phyloP scores from a whole-genome alignment of 2,888 invertebrate species.

The Lasioglossum leucozonium region DNA sequence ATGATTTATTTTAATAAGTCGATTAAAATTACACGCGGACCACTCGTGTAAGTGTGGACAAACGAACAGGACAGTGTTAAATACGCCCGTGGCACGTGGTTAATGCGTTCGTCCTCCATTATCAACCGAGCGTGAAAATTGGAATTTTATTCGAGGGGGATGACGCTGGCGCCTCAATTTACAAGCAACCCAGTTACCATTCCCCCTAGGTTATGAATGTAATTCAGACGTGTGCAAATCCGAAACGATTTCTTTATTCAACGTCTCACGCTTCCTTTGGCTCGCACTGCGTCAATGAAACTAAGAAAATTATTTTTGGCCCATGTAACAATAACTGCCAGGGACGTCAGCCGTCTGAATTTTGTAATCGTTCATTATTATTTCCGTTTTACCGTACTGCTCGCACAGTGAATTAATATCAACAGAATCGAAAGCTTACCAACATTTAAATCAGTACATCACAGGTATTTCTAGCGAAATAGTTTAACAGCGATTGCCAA shows the following conservation, averaged over 20 bases:
- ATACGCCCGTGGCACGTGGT: conserved; percentile 9
- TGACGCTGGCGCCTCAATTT: conserved; percentile 26
- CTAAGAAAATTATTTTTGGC: neutral
- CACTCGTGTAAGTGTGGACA: neutral
- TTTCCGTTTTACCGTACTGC: neutral
- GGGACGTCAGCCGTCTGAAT: neutral
- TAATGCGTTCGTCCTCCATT: conserved; percentile 27
- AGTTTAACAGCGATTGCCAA: too few species aligned
- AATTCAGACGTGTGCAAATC: neutral
- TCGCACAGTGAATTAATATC: neutral
- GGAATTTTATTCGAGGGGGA: conserved; percentile 40
- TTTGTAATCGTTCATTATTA: neutral
- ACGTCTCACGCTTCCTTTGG: neutral
- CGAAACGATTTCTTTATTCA: neutral
- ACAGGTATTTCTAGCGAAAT: too few species aligned
- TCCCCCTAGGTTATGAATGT: neutral
- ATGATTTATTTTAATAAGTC: neutral
- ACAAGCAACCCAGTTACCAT: conserved; percentile 28
- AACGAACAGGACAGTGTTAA: conserved; percentile 34
- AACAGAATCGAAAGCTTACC: neutral
- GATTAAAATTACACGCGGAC: neutral
- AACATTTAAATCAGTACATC: neutral
- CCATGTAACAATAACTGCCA: neutral
- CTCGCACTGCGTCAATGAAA: neutral
- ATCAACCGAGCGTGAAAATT: conserved; percentile 28